A percentile compares a stretch with the other conserved stretches of the same genome.
phyloP scores from a whole-genome alignment of 2,888 invertebrate species.

The Dryocosmus kuriphilus region DNA sequence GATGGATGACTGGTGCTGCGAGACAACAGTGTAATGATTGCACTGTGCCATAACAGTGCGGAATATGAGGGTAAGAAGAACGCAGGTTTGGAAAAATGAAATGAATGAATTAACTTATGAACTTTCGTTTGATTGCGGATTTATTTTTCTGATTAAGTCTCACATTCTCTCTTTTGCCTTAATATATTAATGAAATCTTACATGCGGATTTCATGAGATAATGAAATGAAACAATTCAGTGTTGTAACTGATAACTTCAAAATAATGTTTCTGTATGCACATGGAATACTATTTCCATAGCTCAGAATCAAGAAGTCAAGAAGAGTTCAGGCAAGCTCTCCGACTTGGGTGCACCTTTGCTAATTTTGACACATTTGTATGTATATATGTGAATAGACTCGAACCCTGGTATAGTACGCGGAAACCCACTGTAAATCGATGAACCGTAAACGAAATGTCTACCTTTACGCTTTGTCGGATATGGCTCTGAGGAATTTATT shows the following conservation, averaged over 20 bases:
- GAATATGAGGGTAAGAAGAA: background rate
- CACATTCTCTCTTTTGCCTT: too few species aligned
- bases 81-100: background rate
- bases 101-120: background rate
- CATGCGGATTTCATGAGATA: too few species aligned
- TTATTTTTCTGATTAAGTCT: background rate
- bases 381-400: conserved; percentile 24
- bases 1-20: background rate
- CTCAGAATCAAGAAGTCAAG: background rate
- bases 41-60: background rate
- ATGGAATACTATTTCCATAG: background rate
- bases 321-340: background rate
- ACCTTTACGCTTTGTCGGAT: conserved; percentile 67
- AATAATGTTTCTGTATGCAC: background rate
- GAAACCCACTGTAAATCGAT: conserved; percentile 66
- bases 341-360: conserved; percentile 14
- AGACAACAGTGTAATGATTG: background rate
- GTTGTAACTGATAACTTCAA: background rate
- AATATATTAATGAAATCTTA: background rate
- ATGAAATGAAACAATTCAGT: background rate
- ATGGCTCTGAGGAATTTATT: conserved; percentile 68
- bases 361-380: conserved; percentile 13
- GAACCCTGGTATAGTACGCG: conserved; percentile 60
- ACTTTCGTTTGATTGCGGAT: background rate
- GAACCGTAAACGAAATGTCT: conserved; percentile 69